These are phyloP conservation scores for Drosophila melanocephala DNA, from an alignment of 2,888 invertebrate genomes.

Conservation along the genomic window DNA sequence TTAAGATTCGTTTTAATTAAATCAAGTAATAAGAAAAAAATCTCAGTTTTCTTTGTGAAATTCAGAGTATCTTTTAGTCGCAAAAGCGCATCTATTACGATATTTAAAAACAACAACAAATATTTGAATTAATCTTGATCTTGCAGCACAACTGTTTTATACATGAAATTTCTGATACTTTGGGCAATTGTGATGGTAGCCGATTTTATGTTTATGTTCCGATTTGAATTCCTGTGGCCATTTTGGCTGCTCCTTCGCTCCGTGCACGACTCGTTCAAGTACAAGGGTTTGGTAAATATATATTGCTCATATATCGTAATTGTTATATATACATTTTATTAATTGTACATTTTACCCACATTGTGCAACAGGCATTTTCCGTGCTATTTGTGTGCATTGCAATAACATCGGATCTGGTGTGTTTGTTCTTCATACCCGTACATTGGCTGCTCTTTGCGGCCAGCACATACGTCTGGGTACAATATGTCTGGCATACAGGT, in stretches of 20 bases:
- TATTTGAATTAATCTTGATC: constrained; percentile 45
- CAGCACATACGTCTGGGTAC: constrained; percentile 99
- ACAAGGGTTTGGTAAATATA: constrained; percentile 96
- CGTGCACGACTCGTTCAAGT: constrained; percentile 98
- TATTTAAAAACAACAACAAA: neutral
- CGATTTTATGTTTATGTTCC: constrained; percentile 98
- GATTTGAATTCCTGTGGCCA: constrained; percentile 99
- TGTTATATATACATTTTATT: constrained; percentile 18
- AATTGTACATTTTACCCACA: constrained; percentile 62
- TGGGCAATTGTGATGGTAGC: constrained; percentile 98
- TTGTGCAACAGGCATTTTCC: constrained; percentile 93
- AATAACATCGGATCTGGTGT: constrained; percentile 98
- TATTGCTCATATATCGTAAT: neutral
- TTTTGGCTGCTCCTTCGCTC: constrained; percentile 98
- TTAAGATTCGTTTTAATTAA: constrained; percentile 9
- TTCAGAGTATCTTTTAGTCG: neutral
- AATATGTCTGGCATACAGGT: constrained; percentile 99
- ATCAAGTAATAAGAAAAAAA: neutral
- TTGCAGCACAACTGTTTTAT: constrained; percentile 94
- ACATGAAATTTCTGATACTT: constrained; percentile 97
- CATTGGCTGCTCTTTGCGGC: constrained; percentile 99
- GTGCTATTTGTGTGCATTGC: constrained; percentile 99
- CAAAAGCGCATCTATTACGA: neutral
- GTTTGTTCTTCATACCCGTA: constrained; percentile 99
- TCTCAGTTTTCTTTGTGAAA: neutral